Evolutionary conservation across 2,888 invertebrate species (phyloP).

Genomic region (Agrochola macilenta): DNA sequence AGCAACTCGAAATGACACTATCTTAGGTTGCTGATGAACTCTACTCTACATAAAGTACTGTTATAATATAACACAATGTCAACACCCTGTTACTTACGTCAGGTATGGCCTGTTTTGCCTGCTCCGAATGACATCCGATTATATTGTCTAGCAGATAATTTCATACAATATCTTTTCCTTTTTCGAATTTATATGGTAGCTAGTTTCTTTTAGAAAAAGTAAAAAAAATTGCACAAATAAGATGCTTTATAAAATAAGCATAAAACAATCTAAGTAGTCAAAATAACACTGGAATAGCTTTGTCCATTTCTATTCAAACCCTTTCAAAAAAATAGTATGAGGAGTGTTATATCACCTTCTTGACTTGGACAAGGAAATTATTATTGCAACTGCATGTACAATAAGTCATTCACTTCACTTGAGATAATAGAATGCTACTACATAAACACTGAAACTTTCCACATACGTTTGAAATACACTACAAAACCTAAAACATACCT

Average conservation of each 20-base stretch:
- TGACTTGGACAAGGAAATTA: slow-evolving; percentile 32
- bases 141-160: not conserved
- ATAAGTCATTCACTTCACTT: slow-evolving; percentile 43
- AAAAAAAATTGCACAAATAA: not conserved
- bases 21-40: not conserved
- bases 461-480: slow-evolving; percentile 1
- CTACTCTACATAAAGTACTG: not conserved
- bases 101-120: too few species aligned
- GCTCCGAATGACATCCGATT: not conserved
- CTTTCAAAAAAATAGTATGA: not conserved
- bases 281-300: not conserved
- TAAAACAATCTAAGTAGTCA: not conserved
- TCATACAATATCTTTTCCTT: not conserved
- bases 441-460: slow-evolving; percentile 45
- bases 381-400: slow-evolving; percentile 34
- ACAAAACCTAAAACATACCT: not conserved
- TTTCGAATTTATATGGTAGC: not conserved
- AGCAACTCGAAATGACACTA: not conserved
- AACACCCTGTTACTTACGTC: not conserved
- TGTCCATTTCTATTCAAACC: not conserved
- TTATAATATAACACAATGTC: not conserved
- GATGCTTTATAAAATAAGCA: not conserved
- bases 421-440: slow-evolving; percentile 38
- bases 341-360: slow-evolving; percentile 30
- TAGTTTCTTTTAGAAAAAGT: not conserved